Evolutionary conservation across 2,113 vertebrate genomes (phyloP).

Genomic region (Halichoerus grypus): DNA sequence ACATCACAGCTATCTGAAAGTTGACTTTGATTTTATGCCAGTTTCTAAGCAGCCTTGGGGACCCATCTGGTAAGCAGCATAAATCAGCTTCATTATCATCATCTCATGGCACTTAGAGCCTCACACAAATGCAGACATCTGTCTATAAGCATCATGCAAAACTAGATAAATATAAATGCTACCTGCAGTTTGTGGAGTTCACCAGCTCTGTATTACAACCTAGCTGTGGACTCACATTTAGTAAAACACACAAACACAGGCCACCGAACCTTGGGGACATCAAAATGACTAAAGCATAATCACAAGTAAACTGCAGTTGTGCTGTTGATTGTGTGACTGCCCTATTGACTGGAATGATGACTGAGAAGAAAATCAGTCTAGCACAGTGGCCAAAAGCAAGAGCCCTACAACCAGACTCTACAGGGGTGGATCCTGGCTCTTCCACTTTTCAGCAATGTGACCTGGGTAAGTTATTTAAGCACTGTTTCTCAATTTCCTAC

Average conservation of each 20-base stretch:
- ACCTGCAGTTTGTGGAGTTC: slow-evolving; percentile 9
- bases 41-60: slow-evolving; percentile 28
- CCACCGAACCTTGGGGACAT: not conserved
- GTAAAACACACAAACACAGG: not conserved
- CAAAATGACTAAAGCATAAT: not conserved
- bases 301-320: not conserved
- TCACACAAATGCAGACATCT: slow-evolving; percentile 47
- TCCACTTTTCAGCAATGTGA: not conserved
- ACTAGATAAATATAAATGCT: not conserved
- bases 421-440: not conserved
- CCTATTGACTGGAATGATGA: not conserved
- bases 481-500: not conserved
- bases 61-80: slow-evolving; percentile 19
- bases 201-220: not conserved
- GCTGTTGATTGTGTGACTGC: not conserved
- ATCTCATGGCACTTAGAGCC: slow-evolving; percentile 14
- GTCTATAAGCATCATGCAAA: slow-evolving; percentile 11
- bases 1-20: not conserved
- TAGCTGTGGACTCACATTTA: not conserved
- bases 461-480: not conserved
- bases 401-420: not conserved
- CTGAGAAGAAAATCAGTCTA: not conserved
- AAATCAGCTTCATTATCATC: slow-evolving; percentile 49
- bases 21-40: slow-evolving; percentile 26
- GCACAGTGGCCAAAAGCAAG: not conserved